A percentile compares a stretch with the other conserved stretches of the same genome.
Conservation (phyloP, 2,797 vertebrate species). For the Pseudochirops corinnae region DNA sequence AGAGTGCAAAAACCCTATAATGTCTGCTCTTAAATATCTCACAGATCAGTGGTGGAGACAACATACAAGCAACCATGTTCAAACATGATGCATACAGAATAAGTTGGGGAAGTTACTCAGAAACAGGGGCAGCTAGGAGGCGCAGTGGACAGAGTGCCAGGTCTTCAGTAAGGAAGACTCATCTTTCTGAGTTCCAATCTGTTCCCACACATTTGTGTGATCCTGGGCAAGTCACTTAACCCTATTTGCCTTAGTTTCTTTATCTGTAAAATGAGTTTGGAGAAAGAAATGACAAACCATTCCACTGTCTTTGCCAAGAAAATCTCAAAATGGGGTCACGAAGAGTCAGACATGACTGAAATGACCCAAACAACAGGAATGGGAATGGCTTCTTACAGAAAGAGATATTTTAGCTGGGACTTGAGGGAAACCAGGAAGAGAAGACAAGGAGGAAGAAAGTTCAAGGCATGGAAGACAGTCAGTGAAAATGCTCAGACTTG, state of each 20-base stretch:
- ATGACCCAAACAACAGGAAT: not conserved
- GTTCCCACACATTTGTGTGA: not conserved
- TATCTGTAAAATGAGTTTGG: not conserved
- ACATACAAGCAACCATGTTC: not conserved
- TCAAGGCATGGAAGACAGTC: not conserved
- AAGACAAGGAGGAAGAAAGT: not conserved
- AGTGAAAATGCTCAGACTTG: not conserved
- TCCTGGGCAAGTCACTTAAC: not conserved
- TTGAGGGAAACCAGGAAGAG: not conserved
- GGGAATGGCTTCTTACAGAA: not conserved
- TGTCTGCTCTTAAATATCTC: not conserved
- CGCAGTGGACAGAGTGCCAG: not conserved
- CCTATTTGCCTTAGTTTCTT: not conserved
- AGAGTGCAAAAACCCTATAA: not conserved
- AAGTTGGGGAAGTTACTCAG: not conserved
- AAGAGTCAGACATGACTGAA: not conserved
- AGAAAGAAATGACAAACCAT: not conserved
- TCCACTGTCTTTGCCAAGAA: not conserved
- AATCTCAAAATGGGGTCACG: not conserved
- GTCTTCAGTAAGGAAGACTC: too few relatives aligned
- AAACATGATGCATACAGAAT: not conserved
- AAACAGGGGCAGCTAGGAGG: not conserved
- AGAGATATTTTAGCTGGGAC: not conserved
- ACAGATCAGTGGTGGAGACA: not conserved
- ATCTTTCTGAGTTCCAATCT: too few relatives aligned